Evolutionary conservation across 2,888 invertebrate species (phyloP).

Genomic region (Ariolimax columbianus): DNA sequence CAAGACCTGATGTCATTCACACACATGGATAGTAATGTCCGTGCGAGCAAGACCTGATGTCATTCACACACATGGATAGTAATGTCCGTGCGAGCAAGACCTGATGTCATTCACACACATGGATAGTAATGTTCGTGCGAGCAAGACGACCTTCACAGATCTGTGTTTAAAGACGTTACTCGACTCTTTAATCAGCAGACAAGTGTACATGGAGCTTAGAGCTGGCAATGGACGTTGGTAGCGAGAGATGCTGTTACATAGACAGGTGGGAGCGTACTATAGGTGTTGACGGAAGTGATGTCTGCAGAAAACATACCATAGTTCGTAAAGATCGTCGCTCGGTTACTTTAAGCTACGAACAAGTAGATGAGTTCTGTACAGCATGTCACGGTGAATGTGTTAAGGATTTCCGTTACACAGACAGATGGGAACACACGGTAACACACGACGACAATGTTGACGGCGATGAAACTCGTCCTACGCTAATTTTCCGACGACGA

Average conservation of each 20-base stretch:
- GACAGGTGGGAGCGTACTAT: constrained; percentile 25
- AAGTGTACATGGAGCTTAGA: too few relatives aligned
- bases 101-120: too few relatives aligned
- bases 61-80: too few relatives aligned
- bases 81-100: too few relatives aligned
- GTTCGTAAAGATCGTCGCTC: background rate
- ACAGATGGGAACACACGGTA: constrained; percentile 24
- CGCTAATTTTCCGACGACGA: background rate
- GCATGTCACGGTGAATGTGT: background rate
- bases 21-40: too few relatives aligned
- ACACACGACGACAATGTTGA: background rate
- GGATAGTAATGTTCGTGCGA: too few relatives aligned
- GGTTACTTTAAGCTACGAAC: too few relatives aligned
- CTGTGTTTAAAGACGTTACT: too few relatives aligned
- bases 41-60: too few relatives aligned
- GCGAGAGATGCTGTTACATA: background rate
- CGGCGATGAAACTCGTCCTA: background rate
- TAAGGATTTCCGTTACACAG: background rate
- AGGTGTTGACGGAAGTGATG: background rate
- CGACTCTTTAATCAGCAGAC: too few relatives aligned
- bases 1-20: too few relatives aligned
- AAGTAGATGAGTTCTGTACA: background rate
- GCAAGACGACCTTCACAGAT: too few relatives aligned
- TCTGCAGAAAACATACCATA: background rate
- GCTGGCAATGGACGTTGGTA: background rate